Base-by-base conservation (phyloP, 2,888 invertebrate species). In the Eudasyphora cyanicolor region DNA sequence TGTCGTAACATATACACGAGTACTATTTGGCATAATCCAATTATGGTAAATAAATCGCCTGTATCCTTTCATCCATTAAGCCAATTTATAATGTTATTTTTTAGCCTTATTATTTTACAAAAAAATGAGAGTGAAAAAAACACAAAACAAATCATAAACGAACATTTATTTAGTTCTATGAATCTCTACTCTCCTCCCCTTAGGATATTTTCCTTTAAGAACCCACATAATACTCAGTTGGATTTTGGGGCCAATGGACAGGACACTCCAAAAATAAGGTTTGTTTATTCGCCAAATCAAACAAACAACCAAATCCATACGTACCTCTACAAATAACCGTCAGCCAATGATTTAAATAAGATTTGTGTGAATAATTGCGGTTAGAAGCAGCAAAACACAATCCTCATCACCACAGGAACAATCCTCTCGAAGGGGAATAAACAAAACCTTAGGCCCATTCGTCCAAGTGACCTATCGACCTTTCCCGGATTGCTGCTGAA, bases 281-380 rank as follows among this genome's bases (percentile, higher is more conserved):
- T 67, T 67, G 42, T 67, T 67, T 42, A 67, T 67, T 67, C 21
- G 21, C n/a, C n/a, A n/a, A 67, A 67, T 67, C 67, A 42, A 67
- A 64, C 38, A 57, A 57, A 57, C 57, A 10, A 21, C 19, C 19
- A 57, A 27, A 57, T 57, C 27, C 27, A 12, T 12, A 35, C 24
- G 24, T 62, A 70, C 74, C 54, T 71, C 60, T 19, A 64, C 29
- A 82, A 79, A 73, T 82, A 76, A 67, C 71, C 67, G 71, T 35
- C 71, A 73, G 42, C 70, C 76, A 79, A 76, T 57, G 71, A 79
- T 76, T 79, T 71, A 79, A 76, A 79, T 45, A 82, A 76, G 49
- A 76, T 82, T 82, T 82, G 79, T 79, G 76, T 82, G 76, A 73
- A 79, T 67, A 82, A 76, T 82, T 79, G 82, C 79, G 82, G 82